phyloP scores from a whole-genome alignment of 2,888 invertebrate species.

The Leucania comma region DNA sequence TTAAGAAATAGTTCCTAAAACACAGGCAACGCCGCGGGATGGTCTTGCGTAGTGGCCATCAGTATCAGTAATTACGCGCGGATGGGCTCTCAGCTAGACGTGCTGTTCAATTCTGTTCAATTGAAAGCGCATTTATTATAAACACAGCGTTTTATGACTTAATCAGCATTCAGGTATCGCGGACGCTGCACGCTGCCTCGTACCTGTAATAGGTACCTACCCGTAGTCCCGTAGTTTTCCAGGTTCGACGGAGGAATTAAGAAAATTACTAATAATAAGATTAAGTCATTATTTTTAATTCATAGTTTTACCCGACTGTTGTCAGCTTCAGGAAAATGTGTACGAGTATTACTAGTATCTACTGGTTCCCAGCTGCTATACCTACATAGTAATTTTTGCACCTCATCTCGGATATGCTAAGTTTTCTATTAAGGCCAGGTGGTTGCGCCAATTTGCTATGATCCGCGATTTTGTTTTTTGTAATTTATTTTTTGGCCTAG shows the following conservation, averaged over 20 bases:
- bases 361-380: background rate
- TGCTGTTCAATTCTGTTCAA: conserved; percentile 19
- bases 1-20: conserved; percentile 10
- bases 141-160: conserved; percentile 50
- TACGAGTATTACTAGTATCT: too few species aligned
- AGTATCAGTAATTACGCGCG: conserved; percentile 42
- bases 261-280: conserved; percentile 4
- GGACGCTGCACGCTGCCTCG: background rate
- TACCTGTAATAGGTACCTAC: background rate
- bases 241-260: conserved; percentile 14
- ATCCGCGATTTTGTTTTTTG: too few species aligned
- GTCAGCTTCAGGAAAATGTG: too few species aligned
- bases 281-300: conserved; percentile 17
- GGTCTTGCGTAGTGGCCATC: conserved; percentile 18
- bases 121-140: conserved; percentile 45
- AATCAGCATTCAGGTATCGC: conserved; percentile 15
- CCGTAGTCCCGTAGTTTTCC: background rate
- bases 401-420: too few species aligned
- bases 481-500: too few species aligned
- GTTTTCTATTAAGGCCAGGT: too few species aligned
- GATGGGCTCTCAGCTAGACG: conserved; percentile 14
- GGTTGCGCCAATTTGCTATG: too few species aligned
- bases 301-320: background rate
- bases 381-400: background rate
- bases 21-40: conserved; percentile 31